Evolutionary conservation across 1,140 invertebrate genomes (phyloP).

Genomic region (Pinna nobilis): DNA sequence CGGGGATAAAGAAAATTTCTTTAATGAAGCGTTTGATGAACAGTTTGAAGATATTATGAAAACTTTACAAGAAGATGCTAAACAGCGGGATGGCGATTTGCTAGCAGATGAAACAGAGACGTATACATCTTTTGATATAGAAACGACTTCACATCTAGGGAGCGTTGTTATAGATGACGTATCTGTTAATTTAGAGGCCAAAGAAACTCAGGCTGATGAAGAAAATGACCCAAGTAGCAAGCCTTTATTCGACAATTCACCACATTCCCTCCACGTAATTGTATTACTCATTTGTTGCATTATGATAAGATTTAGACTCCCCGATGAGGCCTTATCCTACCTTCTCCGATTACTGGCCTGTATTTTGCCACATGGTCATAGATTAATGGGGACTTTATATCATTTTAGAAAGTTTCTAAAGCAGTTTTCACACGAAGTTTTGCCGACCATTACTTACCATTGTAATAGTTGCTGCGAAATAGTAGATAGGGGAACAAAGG

Average conservation of each 20-base stretch:
- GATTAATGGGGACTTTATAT: conserved; percentile 11
- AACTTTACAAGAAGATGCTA: neutral
- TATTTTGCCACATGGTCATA: conserved; percentile 10
- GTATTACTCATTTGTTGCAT: conserved; percentile 23
- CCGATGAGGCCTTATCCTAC: conserved; percentile 20
- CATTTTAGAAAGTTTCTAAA: conserved; percentile 9
- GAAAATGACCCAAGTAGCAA: neutral
- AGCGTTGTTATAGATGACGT: neutral
- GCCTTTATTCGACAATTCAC: neutral
- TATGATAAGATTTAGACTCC: conserved; percentile 21
- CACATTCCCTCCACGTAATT: conserved; percentile 7
- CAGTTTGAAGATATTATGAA: neutral
- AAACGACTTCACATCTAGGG: neutral
- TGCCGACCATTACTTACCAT: conserved; percentile 9
- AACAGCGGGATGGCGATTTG: conserved; percentile 4
- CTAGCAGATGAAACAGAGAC: conserved; percentile 7
- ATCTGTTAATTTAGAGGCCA: neutral
- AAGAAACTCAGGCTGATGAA: neutral
- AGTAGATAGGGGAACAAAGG: neutral
- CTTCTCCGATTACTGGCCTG: conserved; percentile 8
- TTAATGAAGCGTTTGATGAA: neutral
- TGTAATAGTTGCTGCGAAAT: conserved; percentile 10
- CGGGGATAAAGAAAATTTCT: neutral
- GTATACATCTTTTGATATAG: neutral
- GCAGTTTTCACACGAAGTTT: neutral